phyloP scores from a whole-genome alignment of 64 coral and sea anemone species.

The Platygyra sinensis region DNA sequence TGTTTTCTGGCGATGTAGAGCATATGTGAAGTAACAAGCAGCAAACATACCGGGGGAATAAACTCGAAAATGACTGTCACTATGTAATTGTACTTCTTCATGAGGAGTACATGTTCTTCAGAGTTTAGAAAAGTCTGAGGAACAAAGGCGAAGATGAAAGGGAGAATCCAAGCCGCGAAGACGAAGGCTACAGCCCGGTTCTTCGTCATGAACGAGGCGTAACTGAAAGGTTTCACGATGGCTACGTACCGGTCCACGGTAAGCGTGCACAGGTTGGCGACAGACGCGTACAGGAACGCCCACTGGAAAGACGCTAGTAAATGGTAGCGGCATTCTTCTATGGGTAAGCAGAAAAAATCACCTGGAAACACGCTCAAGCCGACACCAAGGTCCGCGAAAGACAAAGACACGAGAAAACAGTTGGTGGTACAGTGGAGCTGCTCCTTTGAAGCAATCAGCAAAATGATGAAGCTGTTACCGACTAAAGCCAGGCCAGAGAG shows the following conservation, averaged over 20 bases:
- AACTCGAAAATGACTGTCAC: background rate
- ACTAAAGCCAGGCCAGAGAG: background rate
- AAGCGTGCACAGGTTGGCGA: background rate
- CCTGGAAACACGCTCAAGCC: background rate
- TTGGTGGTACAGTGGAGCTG: background rate
- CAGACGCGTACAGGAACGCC: constrained; percentile 12
- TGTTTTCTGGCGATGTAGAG: constrained; percentile 21
- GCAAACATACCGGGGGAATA: background rate
- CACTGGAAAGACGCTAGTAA: background rate
- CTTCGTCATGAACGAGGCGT: background rate
- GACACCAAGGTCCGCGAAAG: constrained; percentile 12
- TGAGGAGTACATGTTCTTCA: background rate
- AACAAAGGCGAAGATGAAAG: background rate
- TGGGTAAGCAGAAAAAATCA: background rate
- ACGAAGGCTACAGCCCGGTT: background rate
- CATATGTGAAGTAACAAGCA: background rate
- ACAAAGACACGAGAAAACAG: constrained; percentile 9
- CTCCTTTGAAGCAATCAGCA: background rate
- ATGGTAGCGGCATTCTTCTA: background rate
- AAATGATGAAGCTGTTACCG: constrained; percentile 14
- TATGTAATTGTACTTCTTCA: background rate
- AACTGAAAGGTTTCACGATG: background rate
- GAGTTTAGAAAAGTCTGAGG: background rate
- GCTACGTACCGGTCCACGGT: constrained; percentile 18
- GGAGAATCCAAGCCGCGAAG: constrained; percentile 2